Base-by-base conservation (phyloP, 2,113 vertebrate genomes). In the Nibea albiflora region DNA sequence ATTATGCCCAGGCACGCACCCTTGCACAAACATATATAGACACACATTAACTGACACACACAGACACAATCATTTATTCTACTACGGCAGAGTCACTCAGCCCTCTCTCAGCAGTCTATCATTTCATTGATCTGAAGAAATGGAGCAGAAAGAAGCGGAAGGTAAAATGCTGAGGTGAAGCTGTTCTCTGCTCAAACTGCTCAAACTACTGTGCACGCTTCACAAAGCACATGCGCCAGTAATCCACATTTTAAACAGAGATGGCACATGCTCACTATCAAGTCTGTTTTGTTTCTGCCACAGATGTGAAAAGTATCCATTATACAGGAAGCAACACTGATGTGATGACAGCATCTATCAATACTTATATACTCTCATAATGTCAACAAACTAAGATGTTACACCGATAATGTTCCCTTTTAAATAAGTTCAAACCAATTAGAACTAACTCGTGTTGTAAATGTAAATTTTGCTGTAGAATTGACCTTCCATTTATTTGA, bases 131-230 rank as follows among this genome's bases (percentile, higher is more conserved):
- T 81, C 56, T 65, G 49, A 86, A 28, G 42, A 80, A 65, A 68
- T 85, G 76, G 65, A 81, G 86, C 75, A 83, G 73, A 90, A 85
- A 77, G 70, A 35, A 81, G n/a, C 1, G 6, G 47, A 69, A 74
- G 62, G 70, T 72, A 66, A 82, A 80, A 61, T 70, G 61, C 60
- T 78, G 74, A 52, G 72, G 42, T 64, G 54, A 50, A 15, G 49
- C 46, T 31, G 39, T 71, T 74, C 60, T 62, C 61, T 49, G 67
- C 12, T 60, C 39, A 71, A 78, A 69, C 46, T 73, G 71, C 12
- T 60, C 39, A 67, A 75, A 69, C 46, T 73, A 31, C n/a, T 63
- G 2, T 57, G 61, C 16, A 49, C n/a, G 19, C 35, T 28, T 76
- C 61, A 64, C 58, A 54, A 62, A 62, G 20, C 28, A 39, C 1